Conservation (phyloP, 2,888 invertebrate species). For the Nyleta sp. region DNA sequence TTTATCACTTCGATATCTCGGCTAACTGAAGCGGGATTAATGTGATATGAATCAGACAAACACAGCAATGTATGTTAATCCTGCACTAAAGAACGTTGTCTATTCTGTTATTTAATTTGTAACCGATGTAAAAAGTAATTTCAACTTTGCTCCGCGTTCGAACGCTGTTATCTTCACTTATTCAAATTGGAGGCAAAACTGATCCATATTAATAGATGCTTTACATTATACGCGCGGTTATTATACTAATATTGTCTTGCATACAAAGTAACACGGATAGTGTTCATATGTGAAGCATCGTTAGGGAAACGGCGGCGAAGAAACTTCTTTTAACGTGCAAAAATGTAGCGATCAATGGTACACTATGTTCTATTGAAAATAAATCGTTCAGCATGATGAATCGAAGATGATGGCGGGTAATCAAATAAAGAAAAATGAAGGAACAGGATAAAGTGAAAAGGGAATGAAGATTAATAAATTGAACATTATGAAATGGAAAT, state of each 20-base stretch:
- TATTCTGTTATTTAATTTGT: conserved; percentile 13
- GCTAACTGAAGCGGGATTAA: conserved; percentile 30
- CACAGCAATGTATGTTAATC: conserved; percentile 35
- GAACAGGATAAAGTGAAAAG: too few relatives aligned
- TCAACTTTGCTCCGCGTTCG: not conserved
- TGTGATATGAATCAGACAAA: conserved; percentile 40
- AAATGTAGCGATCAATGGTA: too few relatives aligned
- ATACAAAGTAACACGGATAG: conserved; percentile 3
- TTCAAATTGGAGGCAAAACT: conserved; percentile 1
- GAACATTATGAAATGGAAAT: too few relatives aligned
- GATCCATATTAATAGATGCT: conserved; percentile 16
- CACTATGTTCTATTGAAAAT: too few relatives aligned
- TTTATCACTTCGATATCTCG: conserved; percentile 41
- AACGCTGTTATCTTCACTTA: conserved; percentile 5
- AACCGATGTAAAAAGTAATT: not conserved
- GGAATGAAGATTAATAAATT: too few relatives aligned
- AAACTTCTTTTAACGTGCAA: too few relatives aligned
- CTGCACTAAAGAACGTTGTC: not conserved
- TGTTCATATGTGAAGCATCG: too few relatives aligned
- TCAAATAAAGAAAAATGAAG: too few relatives aligned
- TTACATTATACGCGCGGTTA: conserved; percentile 10
- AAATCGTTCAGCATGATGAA: too few relatives aligned
- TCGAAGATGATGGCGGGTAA: too few relatives aligned
- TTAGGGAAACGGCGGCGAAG: too few relatives aligned
- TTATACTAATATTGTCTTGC: conserved; percentile 14